Percentiles rank a stretch among this genome's conserved stretches.
phyloP scores from a whole-genome alignment of 2,888 invertebrate species.

The Brenthis hecate region DNA sequence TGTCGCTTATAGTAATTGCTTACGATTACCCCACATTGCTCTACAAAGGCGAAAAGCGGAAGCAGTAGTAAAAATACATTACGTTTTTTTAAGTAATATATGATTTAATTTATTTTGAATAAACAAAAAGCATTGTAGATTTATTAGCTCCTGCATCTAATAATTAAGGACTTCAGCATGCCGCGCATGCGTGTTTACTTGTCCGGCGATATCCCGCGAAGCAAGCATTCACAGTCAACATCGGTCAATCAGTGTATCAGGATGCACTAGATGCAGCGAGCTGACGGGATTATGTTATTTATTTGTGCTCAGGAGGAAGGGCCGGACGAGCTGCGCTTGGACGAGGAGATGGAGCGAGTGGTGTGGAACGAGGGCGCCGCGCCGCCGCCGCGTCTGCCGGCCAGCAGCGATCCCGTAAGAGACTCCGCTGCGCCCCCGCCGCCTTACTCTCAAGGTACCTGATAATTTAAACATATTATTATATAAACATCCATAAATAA shows the following conservation, averaged over 20 bases:
- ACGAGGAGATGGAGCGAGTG: slow-evolving; percentile 94
- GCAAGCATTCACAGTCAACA: slow-evolving; percentile 25
- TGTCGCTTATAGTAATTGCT: too few relatives aligned
- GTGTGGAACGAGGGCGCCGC: slow-evolving; percentile 87
- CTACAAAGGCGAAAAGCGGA: too few relatives aligned
- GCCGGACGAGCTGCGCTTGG: slow-evolving; percentile 86
- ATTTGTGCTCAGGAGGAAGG: slow-evolving; percentile 50
- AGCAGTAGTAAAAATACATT: too few relatives aligned
- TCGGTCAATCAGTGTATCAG: slow-evolving; percentile 28
- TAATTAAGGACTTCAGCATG: neutral
- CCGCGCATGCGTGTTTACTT: slow-evolving; percentile 30
- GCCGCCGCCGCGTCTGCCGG: slow-evolving; percentile 78
- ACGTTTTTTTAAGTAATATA: too few relatives aligned
- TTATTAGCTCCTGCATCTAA: too few relatives aligned
- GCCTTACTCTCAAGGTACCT: slow-evolving; percentile 46
- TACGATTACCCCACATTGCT: too few relatives aligned
- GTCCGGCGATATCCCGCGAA: slow-evolving; percentile 8
- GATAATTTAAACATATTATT: slow-evolving; percentile 1
- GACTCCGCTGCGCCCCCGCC: slow-evolving; percentile 57
- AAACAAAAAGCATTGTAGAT: too few relatives aligned
- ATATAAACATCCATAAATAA: too few relatives aligned
- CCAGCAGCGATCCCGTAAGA: slow-evolving; percentile 58
- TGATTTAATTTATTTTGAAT: too few relatives aligned
- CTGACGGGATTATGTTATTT: neutral
- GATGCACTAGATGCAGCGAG: slow-evolving; percentile 22